Evolutionary conservation across 92 coral and sea anemone species (phyloP), one percentile per base, ranked within the genome.

Genomic region (Montipora capitata): DNA sequence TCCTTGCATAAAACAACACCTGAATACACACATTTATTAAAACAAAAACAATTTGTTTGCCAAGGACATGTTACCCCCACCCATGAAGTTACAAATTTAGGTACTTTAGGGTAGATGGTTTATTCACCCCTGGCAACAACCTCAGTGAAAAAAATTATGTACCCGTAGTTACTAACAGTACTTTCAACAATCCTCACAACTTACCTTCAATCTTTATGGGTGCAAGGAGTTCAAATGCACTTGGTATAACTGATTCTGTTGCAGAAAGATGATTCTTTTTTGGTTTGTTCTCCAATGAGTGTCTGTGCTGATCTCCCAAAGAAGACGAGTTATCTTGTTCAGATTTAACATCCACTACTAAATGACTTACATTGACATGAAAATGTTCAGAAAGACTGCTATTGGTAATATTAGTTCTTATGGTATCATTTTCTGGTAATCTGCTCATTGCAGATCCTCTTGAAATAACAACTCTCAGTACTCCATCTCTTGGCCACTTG

Each of bases 401-500:
- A 70, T 74, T 80, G 14, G 89, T 85, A 5, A 79, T 80, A 70
- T 82, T 87, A 57, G 74, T 79, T 65, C 87, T 85, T 58, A 83
- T 80, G 13, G 85, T 59, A 18, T 94, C 93, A 86, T 88, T 96
- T 74, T 93, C 97, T 62, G 89, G 75, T 45, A 93, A 80, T 76
- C 87, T 85, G 58, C 84, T 83, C 35, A 95, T 80, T 7, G 96
- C 91, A 18, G 90, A 78, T 13, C 82, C 89, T 92, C 98, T 68
- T 64, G 97, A 72, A 35, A 97, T 97, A 71, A 88, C 92, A 10
- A 97, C 98, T 68, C 98, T 91, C 15, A 97, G 91, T 8, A 97
- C 97, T 16, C 99, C 99, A 88, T 97, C 98, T 72, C 99, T 85
- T 40, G 99, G 99, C 99, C 99, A 97, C 3, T 95, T 88, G 71